Evolutionary conservation across 2,797 vertebrate genomes (phyloP), one percentile per base, ranked within the genome.

Genomic region (Lophius americanus): DNA sequence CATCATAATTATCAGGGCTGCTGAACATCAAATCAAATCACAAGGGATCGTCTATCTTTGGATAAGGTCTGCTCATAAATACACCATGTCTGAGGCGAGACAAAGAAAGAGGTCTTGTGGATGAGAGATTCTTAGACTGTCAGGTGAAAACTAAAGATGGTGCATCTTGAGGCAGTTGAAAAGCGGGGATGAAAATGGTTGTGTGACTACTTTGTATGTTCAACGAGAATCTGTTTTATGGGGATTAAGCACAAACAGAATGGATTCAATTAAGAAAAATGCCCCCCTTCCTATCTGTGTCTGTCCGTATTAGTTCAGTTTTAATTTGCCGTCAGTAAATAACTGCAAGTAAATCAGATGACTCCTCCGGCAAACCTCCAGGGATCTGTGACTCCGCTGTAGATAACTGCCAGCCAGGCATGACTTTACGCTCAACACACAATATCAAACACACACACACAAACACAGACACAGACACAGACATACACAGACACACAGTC

Each of bases 1-100:
- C 79, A 89, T 91, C 85, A 89, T 90, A 85, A 91, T 91, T 88
- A 90, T 85, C 74, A 80, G 73, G 76, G 82, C 82, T 79, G 87
- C 76, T 88, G 84, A 89, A 88, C 78, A 42, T 41, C 78, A 83
- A 87, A 89, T 90, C 78, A 82, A 85, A 87, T 86, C 79, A 83
- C 52, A 71, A 64, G 74, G 48, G 48, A 75, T 85, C 70, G 54
- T 68, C 74, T 73, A 74, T 72, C 75, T 82, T 85, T 23, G 23
- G 23, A 23, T 23, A 23, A 23, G 23, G 23, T 23, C 23, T 23
- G 23, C 23, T 82, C 81, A 83, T 79, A 85, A 84, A 87, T 83
- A 88, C 77, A 81, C 74, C 57, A 74, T 71, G 81, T 76, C 78
- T 52, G 65, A 77, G 57, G 70, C 57, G 64, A 77, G 63, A 78